Percentiles rank a stretch among this genome's conserved stretches.
These are phyloP conservation scores for Peromyscus melanophrys DNA, from an alignment of 2,797 vertebrate genomes.

Conservation along the genomic window DNA sequence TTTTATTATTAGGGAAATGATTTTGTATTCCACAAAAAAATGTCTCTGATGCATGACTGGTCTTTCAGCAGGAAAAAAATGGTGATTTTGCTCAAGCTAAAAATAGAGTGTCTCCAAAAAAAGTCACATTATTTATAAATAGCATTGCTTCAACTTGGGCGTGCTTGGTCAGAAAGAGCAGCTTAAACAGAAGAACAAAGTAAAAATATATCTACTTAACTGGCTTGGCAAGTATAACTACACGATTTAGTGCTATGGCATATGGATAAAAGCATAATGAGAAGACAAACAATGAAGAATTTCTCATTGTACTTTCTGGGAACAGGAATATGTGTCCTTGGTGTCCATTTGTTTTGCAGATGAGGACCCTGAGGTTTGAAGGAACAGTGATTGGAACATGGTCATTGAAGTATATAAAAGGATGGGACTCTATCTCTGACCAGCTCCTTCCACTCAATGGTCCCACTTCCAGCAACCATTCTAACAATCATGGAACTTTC, in stretches of 20 bases:
- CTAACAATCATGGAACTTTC: background rate
- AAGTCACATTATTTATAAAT: conserved; percentile 81
- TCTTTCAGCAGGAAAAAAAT: conserved; percentile 75
- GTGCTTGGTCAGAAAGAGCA: conserved; percentile 73
- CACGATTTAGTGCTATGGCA: background rate
- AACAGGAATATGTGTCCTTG: background rate
- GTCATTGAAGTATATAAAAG: background rate
- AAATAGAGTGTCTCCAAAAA: conserved; percentile 75
- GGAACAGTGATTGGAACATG: fast-evolving
- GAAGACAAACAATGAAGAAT: conserved; percentile 26
- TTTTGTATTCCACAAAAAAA: conserved; percentile 41
- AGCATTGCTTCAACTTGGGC: conserved; percentile 69
- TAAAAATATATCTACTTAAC: conserved; percentile 70
- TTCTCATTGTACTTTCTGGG: background rate
- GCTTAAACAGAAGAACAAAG: conserved; percentile 58
- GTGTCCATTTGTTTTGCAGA: background rate
- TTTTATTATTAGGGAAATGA: conserved; percentile 51
- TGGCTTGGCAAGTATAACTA: conserved; percentile 21
- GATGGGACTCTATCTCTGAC: background rate
- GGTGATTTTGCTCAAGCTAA: conserved; percentile 79
- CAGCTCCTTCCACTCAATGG: background rate
- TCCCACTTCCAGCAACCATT: background rate
- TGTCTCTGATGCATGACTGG: conserved; percentile 62
- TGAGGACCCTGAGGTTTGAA: background rate
- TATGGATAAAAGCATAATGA: background rate